phyloP scores from a whole-genome alignment of 2,113 vertebrate genomes.

The Eolophus roseicapilla region DNA sequence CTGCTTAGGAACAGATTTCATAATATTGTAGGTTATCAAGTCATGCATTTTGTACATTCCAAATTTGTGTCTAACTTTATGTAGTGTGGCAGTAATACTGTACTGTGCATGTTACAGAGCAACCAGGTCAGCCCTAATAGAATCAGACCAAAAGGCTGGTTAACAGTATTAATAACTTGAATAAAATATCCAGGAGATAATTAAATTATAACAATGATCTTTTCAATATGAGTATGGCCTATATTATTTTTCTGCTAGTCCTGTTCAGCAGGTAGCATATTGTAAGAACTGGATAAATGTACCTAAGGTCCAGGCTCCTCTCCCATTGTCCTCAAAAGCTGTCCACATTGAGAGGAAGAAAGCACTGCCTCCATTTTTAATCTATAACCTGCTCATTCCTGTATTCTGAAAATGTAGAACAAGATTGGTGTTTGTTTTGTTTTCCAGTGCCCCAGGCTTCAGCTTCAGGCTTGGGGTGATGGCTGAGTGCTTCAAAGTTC shows the following conservation, averaged over 20 bases:
- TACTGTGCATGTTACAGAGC: background rate
- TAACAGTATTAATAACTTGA: background rate
- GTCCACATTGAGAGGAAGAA: background rate
- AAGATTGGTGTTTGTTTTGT: background rate
- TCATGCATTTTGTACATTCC: background rate
- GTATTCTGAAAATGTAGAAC: background rate
- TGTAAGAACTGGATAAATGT: background rate
- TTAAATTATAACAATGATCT: background rate
- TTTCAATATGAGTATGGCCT: background rate
- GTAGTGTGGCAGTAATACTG: background rate
- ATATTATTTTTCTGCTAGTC: background rate
- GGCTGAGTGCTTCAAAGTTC: background rate
- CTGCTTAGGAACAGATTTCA: background rate
- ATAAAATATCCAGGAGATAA: background rate
- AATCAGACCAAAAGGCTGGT: background rate
- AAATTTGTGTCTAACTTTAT: background rate
- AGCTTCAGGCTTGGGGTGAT: background rate
- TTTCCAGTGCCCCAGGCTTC: background rate
- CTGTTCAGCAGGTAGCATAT: background rate
- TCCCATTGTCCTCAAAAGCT: background rate
- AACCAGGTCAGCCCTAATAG: background rate
- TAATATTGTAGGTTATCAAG: background rate
- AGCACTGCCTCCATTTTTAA: background rate
- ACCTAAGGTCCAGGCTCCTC: background rate
- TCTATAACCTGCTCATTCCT: background rate